These are phyloP conservation scores for Zhengitettix transpicula DNA, from an alignment of 2,888 invertebrate genomes.

Conservation along the genomic window DNA sequence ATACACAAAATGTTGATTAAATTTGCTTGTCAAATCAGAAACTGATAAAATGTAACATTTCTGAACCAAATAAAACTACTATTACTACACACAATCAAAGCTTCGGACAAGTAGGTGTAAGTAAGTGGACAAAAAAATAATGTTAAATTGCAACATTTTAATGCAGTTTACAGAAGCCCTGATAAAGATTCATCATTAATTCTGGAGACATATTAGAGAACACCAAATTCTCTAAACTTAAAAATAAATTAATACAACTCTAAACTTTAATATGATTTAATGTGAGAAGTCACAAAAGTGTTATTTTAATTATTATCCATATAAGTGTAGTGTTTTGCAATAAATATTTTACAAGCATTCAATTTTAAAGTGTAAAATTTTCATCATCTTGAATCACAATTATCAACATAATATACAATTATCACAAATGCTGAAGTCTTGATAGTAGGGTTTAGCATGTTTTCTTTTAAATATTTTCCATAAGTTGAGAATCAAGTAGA, in stretches of 20 bases:
- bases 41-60: too few species aligned
- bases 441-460: background rate
- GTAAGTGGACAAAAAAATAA: too few species aligned
- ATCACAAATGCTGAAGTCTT: slow-evolving; percentile 5
- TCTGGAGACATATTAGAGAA: slow-evolving; percentile 1
- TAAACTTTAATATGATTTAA: background rate
- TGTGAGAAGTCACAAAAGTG: background rate
- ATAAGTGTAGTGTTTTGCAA: slow-evolving; percentile 5
- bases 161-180: slow-evolving; percentile 11
- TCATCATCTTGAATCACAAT: too few species aligned
- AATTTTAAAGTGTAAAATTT: background rate
- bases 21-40: too few species aligned
- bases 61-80: too few species aligned
- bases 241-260: background rate
- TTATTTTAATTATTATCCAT: slow-evolving; percentile 1
- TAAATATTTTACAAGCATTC: background rate
- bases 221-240: slow-evolving; percentile 3
- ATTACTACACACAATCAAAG: too few species aligned
- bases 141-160: too few species aligned
- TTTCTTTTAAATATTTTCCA: too few species aligned
- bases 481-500: too few species aligned
- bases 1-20: too few species aligned
- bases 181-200: background rate
- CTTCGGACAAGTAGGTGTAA: too few species aligned
- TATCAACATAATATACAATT: background rate